phyloP scores from a whole-genome alignment of 2,797 vertebrate species.

The Pelochelys cantorii region DNA sequence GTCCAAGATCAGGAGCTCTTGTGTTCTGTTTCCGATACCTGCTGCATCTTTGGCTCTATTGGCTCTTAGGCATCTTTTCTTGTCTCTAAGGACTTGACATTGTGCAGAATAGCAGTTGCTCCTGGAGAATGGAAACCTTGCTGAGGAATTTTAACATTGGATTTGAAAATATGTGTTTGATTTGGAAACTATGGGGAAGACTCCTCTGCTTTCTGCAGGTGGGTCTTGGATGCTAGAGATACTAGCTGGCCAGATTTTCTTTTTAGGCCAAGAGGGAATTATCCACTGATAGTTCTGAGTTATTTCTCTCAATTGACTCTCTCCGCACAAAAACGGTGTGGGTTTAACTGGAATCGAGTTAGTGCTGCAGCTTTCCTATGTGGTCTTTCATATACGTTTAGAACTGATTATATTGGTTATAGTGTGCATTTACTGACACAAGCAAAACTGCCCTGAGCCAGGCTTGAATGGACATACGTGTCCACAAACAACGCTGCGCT shows the following conservation, averaged over 20 bases:
- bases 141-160: no score
- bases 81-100: not conserved
- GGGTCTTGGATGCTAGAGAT: not conserved
- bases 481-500: accelerated
- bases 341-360: not conserved
- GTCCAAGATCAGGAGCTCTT: not conserved
- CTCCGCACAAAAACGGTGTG: not conserved
- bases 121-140: not conserved
- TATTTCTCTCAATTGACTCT: not conserved
- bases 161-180: not conserved
- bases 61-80: not conserved
- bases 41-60: not conserved
- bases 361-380: not conserved
- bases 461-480: not conserved
- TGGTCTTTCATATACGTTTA: not conserved
- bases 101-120: not conserved
- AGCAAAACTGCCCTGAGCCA: accelerated
- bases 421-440: not conserved
- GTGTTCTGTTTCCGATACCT: not conserved
- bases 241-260: not conserved
- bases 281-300: not conserved
- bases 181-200: not conserved
- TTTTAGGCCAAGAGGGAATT: not conserved
- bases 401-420: not conserved
- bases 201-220: no score